Percentiles rank a stretch among this genome's conserved stretches.
phyloP scores from a whole-genome alignment of 1,140 invertebrate genomes.

The Lepidurus apus region DNA sequence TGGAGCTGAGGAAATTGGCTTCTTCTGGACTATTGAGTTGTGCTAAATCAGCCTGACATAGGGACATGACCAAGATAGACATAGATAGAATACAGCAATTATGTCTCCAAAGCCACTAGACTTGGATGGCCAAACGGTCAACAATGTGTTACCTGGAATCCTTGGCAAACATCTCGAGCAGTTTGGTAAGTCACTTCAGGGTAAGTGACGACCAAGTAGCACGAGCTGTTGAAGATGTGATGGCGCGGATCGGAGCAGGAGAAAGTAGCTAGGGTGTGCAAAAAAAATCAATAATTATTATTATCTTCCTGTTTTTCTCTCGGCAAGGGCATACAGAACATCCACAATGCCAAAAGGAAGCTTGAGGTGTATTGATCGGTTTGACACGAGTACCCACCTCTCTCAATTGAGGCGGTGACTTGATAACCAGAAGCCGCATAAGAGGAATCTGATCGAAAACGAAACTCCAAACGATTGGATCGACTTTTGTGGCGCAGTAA shows the following conservation, averaged over 20 bases:
- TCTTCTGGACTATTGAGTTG: conserved; percentile 58
- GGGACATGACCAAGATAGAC: background rate
- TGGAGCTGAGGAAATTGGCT: conserved; percentile 57
- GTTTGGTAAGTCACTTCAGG: conserved; percentile 66
- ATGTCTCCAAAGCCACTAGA: background rate
- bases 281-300: conserved; percentile 20
- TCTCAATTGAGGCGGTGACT: conserved; percentile 58
- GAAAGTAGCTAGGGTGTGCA: conserved; percentile 31
- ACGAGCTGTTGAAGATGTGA: conserved; percentile 44
- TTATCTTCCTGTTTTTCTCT: background rate
- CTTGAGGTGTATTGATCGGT: background rate
- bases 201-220: conserved; percentile 65
- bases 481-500: conserved; percentile 50
- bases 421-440: conserved; percentile 64
- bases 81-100: background rate
- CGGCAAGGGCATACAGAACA: background rate
- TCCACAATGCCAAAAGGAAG: background rate
- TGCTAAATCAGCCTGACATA: conserved; percentile 48
- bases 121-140: background rate
- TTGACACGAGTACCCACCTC: conserved; percentile 51
- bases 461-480: conserved; percentile 49
- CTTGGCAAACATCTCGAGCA: conserved; percentile 63
- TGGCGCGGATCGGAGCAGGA: conserved; percentile 33
- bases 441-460: conserved; percentile 64
- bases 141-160: conserved; percentile 49